phyloP scores from a whole-genome alignment of 2,888 invertebrate genomes.

The Biston stratarius region DNA sequence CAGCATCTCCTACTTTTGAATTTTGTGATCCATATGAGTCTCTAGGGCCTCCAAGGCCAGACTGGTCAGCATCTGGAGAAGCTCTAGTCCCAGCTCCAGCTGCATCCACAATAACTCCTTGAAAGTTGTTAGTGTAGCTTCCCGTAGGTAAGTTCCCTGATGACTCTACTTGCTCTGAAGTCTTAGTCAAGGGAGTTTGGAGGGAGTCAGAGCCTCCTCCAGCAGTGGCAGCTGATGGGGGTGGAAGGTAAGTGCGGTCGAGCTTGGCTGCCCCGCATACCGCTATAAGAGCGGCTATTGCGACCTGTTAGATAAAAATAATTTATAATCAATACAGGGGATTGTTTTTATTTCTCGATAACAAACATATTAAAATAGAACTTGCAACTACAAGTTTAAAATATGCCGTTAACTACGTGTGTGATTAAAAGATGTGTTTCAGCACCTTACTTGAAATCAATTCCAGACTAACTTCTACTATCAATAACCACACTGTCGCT shows the following conservation, averaged over 20 bases:
- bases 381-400: no score
- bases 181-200: conserved; percentile 58
- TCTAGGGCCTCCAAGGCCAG: conserved; percentile 72
- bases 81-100: conserved; percentile 70
- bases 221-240: conserved; percentile 66
- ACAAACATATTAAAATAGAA: no score
- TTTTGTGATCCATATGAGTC: conserved; percentile 71
- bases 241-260: conserved; percentile 71
- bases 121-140: conserved; percentile 70
- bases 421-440: no score
- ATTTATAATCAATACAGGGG: no score
- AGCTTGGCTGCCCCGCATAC: conserved; percentile 73
- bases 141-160: conserved; percentile 68
- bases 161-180: conserved; percentile 53
- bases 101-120: conserved; percentile 80
- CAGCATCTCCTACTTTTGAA: conserved; percentile 79
- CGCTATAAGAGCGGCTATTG: conserved; percentile 72
- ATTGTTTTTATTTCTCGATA: no score
- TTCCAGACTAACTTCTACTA: no score
- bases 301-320: conserved; percentile 57
- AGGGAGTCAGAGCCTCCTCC: conserved; percentile 69
- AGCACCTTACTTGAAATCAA: no score
- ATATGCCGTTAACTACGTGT: no score
- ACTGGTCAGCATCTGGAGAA: conserved; percentile 56
- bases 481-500: no score